Evolutionary conservation across 2,113 vertebrate species (phyloP).

Genomic region (Channa maculata): DNA sequence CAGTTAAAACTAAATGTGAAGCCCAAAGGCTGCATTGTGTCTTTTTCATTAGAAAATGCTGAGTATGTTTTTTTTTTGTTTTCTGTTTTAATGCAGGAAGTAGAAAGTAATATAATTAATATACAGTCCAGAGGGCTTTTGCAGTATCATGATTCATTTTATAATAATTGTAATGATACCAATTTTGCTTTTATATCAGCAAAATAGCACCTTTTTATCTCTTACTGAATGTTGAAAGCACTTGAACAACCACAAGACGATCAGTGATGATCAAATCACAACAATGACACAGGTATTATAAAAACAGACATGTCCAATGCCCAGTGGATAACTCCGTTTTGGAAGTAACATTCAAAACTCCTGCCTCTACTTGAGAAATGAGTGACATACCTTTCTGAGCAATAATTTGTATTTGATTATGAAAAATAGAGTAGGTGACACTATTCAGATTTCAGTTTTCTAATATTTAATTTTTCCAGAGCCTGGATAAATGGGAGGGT

Average conservation of each 20-base stretch:
- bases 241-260: background rate
- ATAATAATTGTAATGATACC: conserved; percentile 14
- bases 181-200: conserved; percentile 4
- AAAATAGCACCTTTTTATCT: background rate
- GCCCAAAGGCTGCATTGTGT: conserved; percentile 40
- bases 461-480: too few species aligned
- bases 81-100: conserved; percentile 23
- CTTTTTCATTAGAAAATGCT: conserved; percentile 44
- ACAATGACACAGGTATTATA: too few species aligned
- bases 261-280: too few species aligned
- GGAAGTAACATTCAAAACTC: too few species aligned
- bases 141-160: background rate
- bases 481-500: too few species aligned
- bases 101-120: conserved; percentile 9
- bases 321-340: too few species aligned
- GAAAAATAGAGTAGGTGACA: too few species aligned
- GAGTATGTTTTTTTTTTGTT: conserved; percentile 5
- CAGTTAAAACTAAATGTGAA: conserved; percentile 33
- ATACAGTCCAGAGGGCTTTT: conserved; percentile 3
- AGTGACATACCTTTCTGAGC: too few species aligned
- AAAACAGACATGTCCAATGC: too few species aligned
- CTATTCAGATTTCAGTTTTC: too few species aligned
- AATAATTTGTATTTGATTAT: too few species aligned
- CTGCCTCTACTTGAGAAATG: too few species aligned
- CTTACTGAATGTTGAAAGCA: background rate